Evolutionary conservation across 2,888 invertebrate genomes (phyloP), one percentile per base, ranked within the genome.

Genomic region (Chymomyza amoena): DNA sequence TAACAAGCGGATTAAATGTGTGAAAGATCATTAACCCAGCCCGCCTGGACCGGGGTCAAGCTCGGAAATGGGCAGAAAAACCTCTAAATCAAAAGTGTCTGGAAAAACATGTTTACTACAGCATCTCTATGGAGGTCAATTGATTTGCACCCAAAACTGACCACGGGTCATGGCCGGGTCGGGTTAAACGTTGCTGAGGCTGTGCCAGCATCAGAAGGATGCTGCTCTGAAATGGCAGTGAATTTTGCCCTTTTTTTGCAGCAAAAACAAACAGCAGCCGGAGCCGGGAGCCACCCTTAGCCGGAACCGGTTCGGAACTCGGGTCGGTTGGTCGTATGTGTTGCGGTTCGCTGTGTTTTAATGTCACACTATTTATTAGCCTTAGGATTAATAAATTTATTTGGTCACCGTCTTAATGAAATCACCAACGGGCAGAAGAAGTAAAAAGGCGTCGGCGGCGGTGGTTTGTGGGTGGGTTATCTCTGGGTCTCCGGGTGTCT

Each of bases 321-420:
- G n/a, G n/a, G n/a, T n/a, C 0, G 25, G 25, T 25, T 4, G 25
- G 25, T 20, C 25, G 25, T 56, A 25, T 60, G 51, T 28, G 54
- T 67, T 84, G 77, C 69, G 78, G 79, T 79, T 75, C 71, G 72
- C 76, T 81, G 72, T 56, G 67, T 71, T 77, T 67, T 75, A 80
- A 80, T 84, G 87, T 84, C 89, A 84, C 87, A 88, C 87, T 90
- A 90, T 90, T 90, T 89, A 90, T 90, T 90, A 90, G 89, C 89
- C 84, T 79, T 76, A 90, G 89, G 89, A 90, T 90, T 90, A 90
- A 90, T 90, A 90, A 90, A 90, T 90, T 90, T 90, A 90, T 90
- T 90, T 90, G 90, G 90, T 90, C 90, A 90, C 90, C 90, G 86
- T 79, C 85, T 87, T 86, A 87, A 81, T 87, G 82, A 83, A 87